A percentile compares a stretch with the other conserved stretches of the same genome.
Conservation (phyloP, 1,140 invertebrate genomes). For the Monomorium pharaonis region DNA sequence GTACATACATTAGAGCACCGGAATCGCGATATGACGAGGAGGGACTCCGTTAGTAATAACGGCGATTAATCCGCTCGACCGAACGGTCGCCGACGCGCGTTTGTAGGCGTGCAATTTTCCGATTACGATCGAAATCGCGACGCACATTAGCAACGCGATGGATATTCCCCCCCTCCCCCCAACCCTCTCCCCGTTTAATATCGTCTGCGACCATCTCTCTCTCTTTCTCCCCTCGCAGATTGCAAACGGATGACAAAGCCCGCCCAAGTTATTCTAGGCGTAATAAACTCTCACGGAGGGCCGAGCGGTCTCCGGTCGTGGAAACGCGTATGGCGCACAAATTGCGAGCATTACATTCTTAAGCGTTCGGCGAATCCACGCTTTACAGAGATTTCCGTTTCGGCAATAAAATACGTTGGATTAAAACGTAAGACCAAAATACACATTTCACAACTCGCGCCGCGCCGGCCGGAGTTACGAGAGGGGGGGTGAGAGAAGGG, state of each 20-base stretch:
- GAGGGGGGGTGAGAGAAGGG: slow-evolving; percentile 47
- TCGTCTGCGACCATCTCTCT: slow-evolving; percentile 14
- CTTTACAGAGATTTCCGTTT: slow-evolving; percentile 59
- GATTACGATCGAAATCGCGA: slow-evolving; percentile 33
- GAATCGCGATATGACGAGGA: slow-evolving; percentile 45
- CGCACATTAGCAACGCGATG: not conserved
- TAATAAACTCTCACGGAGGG: not conserved
- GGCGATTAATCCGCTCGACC: slow-evolving; percentile 35
- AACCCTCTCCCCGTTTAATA: too few relatives aligned
- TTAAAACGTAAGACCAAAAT: slow-evolving; percentile 58
- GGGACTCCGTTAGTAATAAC: slow-evolving; percentile 45
- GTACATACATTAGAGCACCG: slow-evolving; percentile 36
- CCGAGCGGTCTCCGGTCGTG: not conserved
- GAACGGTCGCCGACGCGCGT: not conserved
- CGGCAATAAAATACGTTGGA: slow-evolving; percentile 53
- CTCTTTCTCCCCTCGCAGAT: not conserved
- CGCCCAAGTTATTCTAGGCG: not conserved
- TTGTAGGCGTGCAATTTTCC: slow-evolving; percentile 31
- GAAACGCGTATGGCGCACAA: not conserved
- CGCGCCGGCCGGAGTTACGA: not conserved
- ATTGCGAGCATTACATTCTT: slow-evolving; percentile 27
- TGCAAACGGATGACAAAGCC: not conserved
- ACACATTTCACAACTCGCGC: slow-evolving; percentile 35
- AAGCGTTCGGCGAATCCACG: not conserved
- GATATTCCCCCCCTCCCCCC: too few relatives aligned